Evolutionary conservation across 2,113 vertebrate species (phyloP), one percentile per base, ranked within the genome.

Genomic region (Globicephala melas): DNA sequence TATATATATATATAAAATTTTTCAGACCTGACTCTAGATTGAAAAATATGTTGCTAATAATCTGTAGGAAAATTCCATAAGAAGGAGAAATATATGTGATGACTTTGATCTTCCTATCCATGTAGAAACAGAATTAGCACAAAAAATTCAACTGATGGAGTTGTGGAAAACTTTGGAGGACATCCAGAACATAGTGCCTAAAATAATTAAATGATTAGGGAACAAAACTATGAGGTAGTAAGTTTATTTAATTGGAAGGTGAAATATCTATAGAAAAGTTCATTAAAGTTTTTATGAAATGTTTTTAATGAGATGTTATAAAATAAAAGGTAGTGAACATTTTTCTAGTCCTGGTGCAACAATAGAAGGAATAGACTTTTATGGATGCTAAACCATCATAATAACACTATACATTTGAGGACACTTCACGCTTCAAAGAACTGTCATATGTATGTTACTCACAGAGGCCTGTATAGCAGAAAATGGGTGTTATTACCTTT

Each of bases 261-360:
- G 53, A 96, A 44, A 71, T 79, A 94, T 79, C 74, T 80, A 21
- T 36, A 91, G 67, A 74, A 94, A 91, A 87, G 65, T 21, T 96
- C 67, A 96, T 91, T 91, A 87, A 94, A 53, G 11, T 67, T 81
- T 91, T 96, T 91, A 87, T 28, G 26, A 95, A 74, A 50, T 63
- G 53, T 58, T 94, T 97, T 70, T 77, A 90, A 76, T 88, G 47
- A 95, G n/a, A 91, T 92, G 26, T 33, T 82, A 41, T 81, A 80
- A 88, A 97, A 95, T 91, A 63, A 85, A 95, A 74, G 68, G 21
- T 47, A 85, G 58, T 53, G 31, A 70, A 15, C 9, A 68, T 84
- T 79, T 96, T 94, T 73, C 53, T 93, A 70, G 33, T 85, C 33
- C 33, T 28, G 76, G 23, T 44, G 33, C 11, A 81, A 60, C 33